Percentiles rank a stretch among this genome's conserved stretches.
These are phyloP conservation scores for Thermophis baileyi DNA, from an alignment of 2,113 vertebrate genomes.

Conservation along the genomic window DNA sequence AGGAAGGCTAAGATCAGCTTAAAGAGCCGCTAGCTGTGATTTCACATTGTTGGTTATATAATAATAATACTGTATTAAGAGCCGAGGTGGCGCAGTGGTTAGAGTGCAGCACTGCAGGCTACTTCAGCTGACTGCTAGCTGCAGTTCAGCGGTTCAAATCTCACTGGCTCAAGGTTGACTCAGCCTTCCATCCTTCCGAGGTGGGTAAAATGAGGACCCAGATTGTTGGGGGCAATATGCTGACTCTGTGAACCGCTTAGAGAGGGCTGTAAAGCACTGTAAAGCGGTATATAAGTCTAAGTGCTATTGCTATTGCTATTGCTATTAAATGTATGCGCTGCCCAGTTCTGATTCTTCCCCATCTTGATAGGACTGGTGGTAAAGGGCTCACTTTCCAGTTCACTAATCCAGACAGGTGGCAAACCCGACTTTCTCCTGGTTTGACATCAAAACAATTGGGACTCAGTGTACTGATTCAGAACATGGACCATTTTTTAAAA, in stretches of 20 bases:
- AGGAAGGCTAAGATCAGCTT: neutral
- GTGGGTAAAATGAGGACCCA: too few relatives aligned
- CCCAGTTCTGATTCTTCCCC: neutral
- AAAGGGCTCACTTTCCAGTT: neutral
- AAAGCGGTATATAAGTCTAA: too few relatives aligned
- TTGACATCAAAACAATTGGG: neutral
- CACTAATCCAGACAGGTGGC: neutral
- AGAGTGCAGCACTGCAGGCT: too few relatives aligned
- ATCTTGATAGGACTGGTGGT: neutral
- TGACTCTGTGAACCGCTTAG: too few relatives aligned
- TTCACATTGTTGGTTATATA: neutral
- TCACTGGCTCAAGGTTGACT: too few relatives aligned
- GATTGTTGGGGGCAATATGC: too few relatives aligned
- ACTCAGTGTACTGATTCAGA: neutral
- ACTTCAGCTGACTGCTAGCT: too few relatives aligned
- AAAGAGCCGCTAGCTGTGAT: neutral
- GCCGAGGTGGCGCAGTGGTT: too few relatives aligned
- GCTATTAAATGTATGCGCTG: neutral
- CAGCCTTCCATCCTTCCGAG: too few relatives aligned
- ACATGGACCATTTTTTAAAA: neutral
- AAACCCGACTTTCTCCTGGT: neutral
- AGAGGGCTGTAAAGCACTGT: too few relatives aligned
- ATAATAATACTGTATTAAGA: neutral
- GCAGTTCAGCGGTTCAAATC: too few relatives aligned
- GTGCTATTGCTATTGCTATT: too few relatives aligned